Evolutionary conservation across 2,113 vertebrate species (phyloP).

Genomic region (Cynopterus brachyotis): DNA sequence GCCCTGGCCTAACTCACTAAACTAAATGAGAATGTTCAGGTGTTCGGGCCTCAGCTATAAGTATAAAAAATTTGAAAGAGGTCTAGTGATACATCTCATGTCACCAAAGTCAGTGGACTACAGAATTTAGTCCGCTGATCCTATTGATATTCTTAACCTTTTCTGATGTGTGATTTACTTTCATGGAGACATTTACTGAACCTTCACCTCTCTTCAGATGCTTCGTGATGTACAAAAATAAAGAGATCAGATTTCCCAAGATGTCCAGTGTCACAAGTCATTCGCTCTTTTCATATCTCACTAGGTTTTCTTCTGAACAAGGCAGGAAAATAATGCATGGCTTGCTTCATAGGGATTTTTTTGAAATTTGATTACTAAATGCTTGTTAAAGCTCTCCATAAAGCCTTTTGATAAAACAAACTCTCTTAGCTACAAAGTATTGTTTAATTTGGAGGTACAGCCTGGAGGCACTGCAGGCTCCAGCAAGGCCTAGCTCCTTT

Average conservation of each 20-base stretch:
- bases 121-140: not conserved
- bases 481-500: not conserved
- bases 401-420: conserved; percentile 28
- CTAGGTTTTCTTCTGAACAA: not conserved
- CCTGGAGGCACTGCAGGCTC: not conserved
- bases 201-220: not conserved
- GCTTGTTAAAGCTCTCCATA: not conserved
- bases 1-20: not conserved
- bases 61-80: not conserved
- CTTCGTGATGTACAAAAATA: not conserved
- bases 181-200: not conserved
- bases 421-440: not conserved
- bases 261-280: not conserved
- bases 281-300: not conserved
- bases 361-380: conserved; percentile 35
- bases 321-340: not conserved
- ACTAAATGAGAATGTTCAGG: not conserved
- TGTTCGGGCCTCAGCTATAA: not conserved
- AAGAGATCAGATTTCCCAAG: not conserved
- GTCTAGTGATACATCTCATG: not conserved
- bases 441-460: not conserved
- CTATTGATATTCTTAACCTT: not conserved
- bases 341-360: not conserved
- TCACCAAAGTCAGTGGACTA: not conserved
- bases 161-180: not conserved